Evolutionary conservation across 1,140 invertebrate species (phyloP).

Genomic region (Cyrtorhinus lividipennis): DNA sequence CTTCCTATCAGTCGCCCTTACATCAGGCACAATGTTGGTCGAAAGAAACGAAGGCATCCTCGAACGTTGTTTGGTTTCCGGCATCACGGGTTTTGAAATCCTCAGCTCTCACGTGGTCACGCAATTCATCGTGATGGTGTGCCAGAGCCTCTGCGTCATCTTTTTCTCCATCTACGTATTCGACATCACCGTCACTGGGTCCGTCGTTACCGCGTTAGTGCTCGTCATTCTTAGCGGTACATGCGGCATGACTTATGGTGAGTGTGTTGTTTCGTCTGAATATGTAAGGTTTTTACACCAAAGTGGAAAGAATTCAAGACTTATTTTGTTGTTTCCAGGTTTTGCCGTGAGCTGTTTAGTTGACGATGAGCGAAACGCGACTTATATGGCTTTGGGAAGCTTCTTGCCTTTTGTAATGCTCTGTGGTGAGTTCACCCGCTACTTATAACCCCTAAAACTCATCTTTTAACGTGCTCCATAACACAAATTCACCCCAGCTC

Average conservation of each 20-base stretch:
- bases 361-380: slow-evolving; percentile 83
- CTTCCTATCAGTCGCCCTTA: slow-evolving; percentile 84
- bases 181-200: slow-evolving; percentile 43
- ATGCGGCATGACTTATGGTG: slow-evolving; percentile 86
- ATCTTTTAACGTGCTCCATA: background rate
- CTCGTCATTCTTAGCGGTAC: slow-evolving; percentile 73
- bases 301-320: background rate
- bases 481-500: background rate
- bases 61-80: slow-evolving; percentile 69
- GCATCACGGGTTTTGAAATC: slow-evolving; percentile 72
- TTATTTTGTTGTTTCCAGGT: slow-evolving; percentile 30
- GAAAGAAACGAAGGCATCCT: slow-evolving; percentile 78
- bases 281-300: slow-evolving; percentile 16
- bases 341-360: slow-evolving; percentile 88
- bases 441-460: no score
- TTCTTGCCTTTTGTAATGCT: slow-evolving; percentile 87
- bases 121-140: slow-evolving; percentile 85
- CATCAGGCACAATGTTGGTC: slow-evolving; percentile 78
- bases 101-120: slow-evolving; percentile 82
- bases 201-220: slow-evolving; percentile 33
- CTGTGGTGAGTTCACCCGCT: slow-evolving; percentile 41
- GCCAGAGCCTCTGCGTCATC: slow-evolving; percentile 83
- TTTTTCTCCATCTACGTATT: slow-evolving; percentile 66
- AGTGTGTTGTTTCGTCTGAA: slow-evolving; percentile 20
- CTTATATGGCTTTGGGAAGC: slow-evolving; percentile 81